phyloP scores from a whole-genome alignment of 2,888 invertebrate genomes.

The Nebria salina region DNA sequence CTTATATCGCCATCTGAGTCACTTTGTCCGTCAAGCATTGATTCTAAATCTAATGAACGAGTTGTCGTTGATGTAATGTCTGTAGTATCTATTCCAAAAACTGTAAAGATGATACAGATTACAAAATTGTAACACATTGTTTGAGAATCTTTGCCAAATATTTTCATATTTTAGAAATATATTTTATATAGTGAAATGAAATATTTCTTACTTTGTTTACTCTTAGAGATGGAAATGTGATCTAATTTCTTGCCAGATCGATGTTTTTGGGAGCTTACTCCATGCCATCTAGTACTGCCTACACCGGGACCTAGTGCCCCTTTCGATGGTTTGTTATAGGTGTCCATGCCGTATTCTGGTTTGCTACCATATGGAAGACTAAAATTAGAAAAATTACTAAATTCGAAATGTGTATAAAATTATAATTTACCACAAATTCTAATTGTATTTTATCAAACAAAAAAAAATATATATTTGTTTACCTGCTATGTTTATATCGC shows the following conservation, averaged over 20 bases:
- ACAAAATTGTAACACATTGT: neutral
- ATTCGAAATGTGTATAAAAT: neutral
- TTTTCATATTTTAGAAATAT: too few species aligned
- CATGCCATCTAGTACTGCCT: conserved; percentile 57
- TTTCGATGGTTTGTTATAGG: conserved; percentile 61
- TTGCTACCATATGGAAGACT: conserved; percentile 74
- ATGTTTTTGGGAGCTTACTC: conserved; percentile 64
- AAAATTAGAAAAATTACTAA: conserved; percentile 50
- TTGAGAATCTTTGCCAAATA: too few species aligned
- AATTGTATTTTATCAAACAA: conserved; percentile 4
- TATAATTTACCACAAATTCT: conserved; percentile 6
- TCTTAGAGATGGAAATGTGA: conserved; percentile 65
- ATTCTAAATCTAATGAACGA: conserved; percentile 78
- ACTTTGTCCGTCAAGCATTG: conserved; percentile 76
- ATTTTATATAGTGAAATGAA: neutral
- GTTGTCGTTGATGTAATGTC: conserved; percentile 84
- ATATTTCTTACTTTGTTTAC: conserved; percentile 68
- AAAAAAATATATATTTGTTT: conserved; percentile 15
- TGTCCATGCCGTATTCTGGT: conserved; percentile 66
- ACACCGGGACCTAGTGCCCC: conserved; percentile 54
- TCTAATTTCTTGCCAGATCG: conserved; percentile 64
- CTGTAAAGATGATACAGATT: conserved; percentile 59
- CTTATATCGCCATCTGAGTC: conserved; percentile 79
- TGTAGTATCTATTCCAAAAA: conserved; percentile 77
- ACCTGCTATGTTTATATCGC: conserved; percentile 61